Evolutionary conservation across 2,888 invertebrate genomes (phyloP).

Genomic region (Hyposoter dolosus): DNA sequence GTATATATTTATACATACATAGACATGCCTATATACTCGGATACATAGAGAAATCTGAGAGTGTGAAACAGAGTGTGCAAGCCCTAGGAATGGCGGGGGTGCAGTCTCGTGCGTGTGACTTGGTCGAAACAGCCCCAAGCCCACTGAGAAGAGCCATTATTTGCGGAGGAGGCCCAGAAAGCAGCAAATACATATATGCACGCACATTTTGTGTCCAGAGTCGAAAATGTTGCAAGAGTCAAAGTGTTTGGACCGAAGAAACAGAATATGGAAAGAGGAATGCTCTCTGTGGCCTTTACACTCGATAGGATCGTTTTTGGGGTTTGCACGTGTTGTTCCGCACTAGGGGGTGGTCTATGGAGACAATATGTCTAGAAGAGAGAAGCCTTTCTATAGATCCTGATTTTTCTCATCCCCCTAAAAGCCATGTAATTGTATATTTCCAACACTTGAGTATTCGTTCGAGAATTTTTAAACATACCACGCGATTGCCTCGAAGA

Average conservation of each 20-base stretch:
- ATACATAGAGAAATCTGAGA: slow-evolving; percentile 24
- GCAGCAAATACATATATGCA: slow-evolving; percentile 57
- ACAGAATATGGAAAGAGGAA: slow-evolving; percentile 20
- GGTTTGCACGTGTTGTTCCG: slow-evolving; percentile 70
- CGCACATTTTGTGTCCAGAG: slow-evolving; percentile 1
- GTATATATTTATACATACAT: slow-evolving; percentile 2
- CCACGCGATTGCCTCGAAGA: not conserved
- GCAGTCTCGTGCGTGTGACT: slow-evolving; percentile 59
- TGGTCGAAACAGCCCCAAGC: slow-evolving; percentile 51
- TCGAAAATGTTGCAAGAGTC: slow-evolving; percentile 40
- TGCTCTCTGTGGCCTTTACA: slow-evolving; percentile 42
- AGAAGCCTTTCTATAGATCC: slow-evolving; percentile 61
- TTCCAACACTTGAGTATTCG: not conserved
- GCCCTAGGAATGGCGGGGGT: slow-evolving; percentile 42
- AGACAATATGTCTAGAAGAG: slow-evolving; percentile 30
- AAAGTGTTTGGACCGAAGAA: slow-evolving; percentile 24
- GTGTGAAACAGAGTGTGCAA: slow-evolving; percentile 52
- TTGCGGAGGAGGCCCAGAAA: slow-evolving; percentile 28
- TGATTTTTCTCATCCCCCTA: slow-evolving; percentile 76
- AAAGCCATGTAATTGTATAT: slow-evolving; percentile 78
- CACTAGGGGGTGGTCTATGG: slow-evolving; percentile 65
- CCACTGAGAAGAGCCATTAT: slow-evolving; percentile 60
- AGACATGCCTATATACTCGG: not conserved
- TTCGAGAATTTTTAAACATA: not conserved
- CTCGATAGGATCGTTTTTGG: slow-evolving; percentile 65